Evolutionary conservation across 2,113 vertebrate species (phyloP), one percentile per base, ranked within the genome.

Genomic region (Formicarius rufipectus): DNA sequence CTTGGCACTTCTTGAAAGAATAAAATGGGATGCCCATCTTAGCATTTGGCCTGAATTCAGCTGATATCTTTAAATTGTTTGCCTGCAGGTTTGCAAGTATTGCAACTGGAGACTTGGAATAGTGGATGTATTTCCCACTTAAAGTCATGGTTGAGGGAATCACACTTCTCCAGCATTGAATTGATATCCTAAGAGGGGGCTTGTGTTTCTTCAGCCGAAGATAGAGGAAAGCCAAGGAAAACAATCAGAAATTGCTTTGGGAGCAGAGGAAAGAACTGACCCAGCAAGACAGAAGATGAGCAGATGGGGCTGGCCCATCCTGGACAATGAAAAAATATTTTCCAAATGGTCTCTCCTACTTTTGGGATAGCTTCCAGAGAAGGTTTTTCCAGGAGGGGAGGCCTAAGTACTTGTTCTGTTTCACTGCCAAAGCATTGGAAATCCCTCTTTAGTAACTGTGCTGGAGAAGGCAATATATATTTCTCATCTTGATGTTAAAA

Each of bases 371-470:
- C 58, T 93, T 95, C 92, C 93, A 94, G 37, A 0, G 0, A 90
- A 81, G 88, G 28, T 94, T n/a, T n/a, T 96, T 96, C 96, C 92
- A 96, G 85, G 68, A 96, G 79, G 72, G 75, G 66, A 95, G 89
- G 88, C 92, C 92, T 39, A 81, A 96, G 76, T 78, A 95, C 76
- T 95, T 92, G 90, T 75, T 95, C 74, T 95, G 76, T 95, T 93
- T 95, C 86, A 28, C 37, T 82, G 96, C 96, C 96, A 96, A 95
- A 95, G 90, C 71, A 73, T 92, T 96, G 93, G 95, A 96, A 96
- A 96, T 81, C 78, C 95, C 93, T 93, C 90, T 94, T 90, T 72
- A 95, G 95, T 75, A 96, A 95, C 47, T 78, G 79, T 76, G 71
- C 91, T 97, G 82, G 91, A 94, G 75, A 86, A 97, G 37, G 74